phyloP scores from a whole-genome alignment of 2,888 invertebrate species.

The Orthosia incerta region DNA sequence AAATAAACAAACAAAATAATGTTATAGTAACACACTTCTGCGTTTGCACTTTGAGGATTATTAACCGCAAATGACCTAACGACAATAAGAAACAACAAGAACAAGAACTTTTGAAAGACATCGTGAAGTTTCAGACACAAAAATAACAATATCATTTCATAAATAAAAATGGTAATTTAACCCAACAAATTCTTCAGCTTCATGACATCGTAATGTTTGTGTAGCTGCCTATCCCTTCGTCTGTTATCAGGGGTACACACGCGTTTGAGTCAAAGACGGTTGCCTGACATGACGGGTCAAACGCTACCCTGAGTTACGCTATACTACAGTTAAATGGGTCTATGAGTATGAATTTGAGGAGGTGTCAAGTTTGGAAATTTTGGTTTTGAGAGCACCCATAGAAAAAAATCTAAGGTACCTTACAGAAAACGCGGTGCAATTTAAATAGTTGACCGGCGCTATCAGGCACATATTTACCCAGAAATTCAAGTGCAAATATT shows the following conservation, averaged over 20 bases:
- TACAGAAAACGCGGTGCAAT: no score
- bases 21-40: no score
- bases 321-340: neutral
- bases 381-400: no score
- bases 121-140: constrained; percentile 1
- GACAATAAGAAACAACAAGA: no score
- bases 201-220: constrained; percentile 31
- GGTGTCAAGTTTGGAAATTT: neutral
- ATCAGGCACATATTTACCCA: no score
- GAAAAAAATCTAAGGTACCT: no score
- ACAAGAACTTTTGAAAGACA: constrained; percentile 13
- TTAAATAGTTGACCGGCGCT: no score
- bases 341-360: constrained; percentile 31
- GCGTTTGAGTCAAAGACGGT: constrained; percentile 71
- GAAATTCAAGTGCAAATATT: no score
- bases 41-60: no score
- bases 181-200: constrained; percentile 20
- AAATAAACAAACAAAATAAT: no score
- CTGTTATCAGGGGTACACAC: constrained; percentile 76
- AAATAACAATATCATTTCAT: constrained; percentile 8
- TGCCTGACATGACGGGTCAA: constrained; percentile 65
- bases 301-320: constrained; percentile 59
- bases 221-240: constrained; percentile 58
- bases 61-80: no score
- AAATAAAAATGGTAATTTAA: constrained; percentile 29